These are phyloP conservation scores for Papilio demoleus DNA, from an alignment of 2,888 invertebrate genomes.

Conservation along the genomic window DNA sequence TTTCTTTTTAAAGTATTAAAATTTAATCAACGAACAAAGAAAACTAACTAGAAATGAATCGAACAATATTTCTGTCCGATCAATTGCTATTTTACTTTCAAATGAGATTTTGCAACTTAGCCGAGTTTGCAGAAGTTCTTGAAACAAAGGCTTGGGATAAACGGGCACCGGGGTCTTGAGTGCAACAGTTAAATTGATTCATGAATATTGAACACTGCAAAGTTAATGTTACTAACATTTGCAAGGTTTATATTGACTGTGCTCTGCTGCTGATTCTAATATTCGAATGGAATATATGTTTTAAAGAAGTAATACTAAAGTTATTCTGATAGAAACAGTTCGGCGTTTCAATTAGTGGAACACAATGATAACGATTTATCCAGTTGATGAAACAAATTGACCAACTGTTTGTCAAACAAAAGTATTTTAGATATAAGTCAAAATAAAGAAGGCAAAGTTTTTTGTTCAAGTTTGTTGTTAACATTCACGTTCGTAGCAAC, in stretches of 20 bases:
- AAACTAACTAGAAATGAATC: conserved; percentile 5
- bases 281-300: background rate
- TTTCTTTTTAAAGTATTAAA: background rate
- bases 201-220: conserved; percentile 33
- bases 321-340: background rate
- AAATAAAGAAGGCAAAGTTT: too few species aligned
- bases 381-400: too few species aligned
- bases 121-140: conserved; percentile 26
- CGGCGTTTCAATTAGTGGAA: too few species aligned
- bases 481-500: background rate
- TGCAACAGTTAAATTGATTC: conserved; percentile 39
- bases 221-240: conserved; percentile 29
- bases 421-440: too few species aligned
- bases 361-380: too few species aligned
- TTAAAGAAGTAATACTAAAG: background rate
- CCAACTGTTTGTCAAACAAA: too few species aligned
- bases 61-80: conserved; percentile 22
- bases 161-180: conserved; percentile 24
- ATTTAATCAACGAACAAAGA: conserved; percentile 7
- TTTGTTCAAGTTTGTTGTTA: too few species aligned
- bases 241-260: conserved; percentile 6
- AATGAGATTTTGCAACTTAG: conserved; percentile 37
- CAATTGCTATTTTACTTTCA: conserved; percentile 34
- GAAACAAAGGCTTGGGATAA: conserved; percentile 37
- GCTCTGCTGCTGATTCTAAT: background rate